Percentiles rank a stretch among this genome's conserved stretches.
These are phyloP conservation scores for Troilus luridus DNA, from an alignment of 2,888 invertebrate genomes.

Conservation along the genomic window DNA sequence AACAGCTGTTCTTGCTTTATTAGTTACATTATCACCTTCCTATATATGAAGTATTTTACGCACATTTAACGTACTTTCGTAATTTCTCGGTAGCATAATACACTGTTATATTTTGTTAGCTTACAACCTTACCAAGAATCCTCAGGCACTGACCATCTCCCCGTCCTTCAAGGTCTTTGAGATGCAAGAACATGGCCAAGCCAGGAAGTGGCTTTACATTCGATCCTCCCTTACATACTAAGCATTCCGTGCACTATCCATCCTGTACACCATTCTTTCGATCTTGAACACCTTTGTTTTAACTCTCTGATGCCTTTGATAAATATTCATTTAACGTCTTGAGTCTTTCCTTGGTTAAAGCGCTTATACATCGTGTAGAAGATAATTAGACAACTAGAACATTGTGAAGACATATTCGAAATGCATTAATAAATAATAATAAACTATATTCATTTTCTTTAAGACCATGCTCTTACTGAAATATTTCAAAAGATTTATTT, in stretches of 20 bases:
- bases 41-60: too few species aligned
- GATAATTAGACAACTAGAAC: too few species aligned
- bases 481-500: too few species aligned
- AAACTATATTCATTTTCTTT: too few species aligned
- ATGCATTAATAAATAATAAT: too few species aligned
- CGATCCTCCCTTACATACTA: neutral
- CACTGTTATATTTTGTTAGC: too few species aligned
- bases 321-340: neutral
- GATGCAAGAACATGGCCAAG: neutral
- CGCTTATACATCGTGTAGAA: neutral
- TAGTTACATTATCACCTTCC: too few species aligned
- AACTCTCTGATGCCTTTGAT: neutral
- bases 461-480: too few species aligned
- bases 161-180: neutral
- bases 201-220: constrained; percentile 11
- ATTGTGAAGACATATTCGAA: neutral
- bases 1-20: too few species aligned
- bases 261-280: neutral
- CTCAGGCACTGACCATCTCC: neutral
- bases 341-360: neutral
- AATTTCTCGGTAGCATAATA: too few species aligned
- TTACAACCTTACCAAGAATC: neutral
- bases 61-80: too few species aligned
- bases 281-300: neutral
- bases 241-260: neutral